Evolutionary conservation across 1,140 invertebrate species (phyloP), one percentile per base, ranked within the genome.

Genomic region (Parapsyche elsis): DNA sequence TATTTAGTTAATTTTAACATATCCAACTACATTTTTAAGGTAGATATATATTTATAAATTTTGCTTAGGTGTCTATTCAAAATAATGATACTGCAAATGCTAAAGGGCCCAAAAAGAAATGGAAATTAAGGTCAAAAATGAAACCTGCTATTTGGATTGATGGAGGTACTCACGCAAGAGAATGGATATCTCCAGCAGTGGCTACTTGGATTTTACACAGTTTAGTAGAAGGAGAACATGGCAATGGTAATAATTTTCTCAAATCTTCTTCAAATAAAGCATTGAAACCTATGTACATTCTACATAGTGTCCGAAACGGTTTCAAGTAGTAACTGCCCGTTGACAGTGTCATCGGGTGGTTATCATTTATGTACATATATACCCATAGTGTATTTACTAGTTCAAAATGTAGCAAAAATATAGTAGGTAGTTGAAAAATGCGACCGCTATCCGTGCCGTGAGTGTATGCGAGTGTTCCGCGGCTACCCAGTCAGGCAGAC

Each of bases 181-280:
- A 97, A 87, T 97, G 96, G 95, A 95, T 97, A 80, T 90, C 94
- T 21, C 93, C 94, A 0, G 94, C 95, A 0, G 93, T 94, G 0
- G 92, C 93, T 53, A 91, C 94, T 9, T 96, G 93, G 90, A 93
- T 96, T 80, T 87, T 95, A 30, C 92, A 92, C 80, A 92, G 94
- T 81, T 86, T 96, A 23, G 91, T 94, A 0, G 93, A 93, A 84
- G 90, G 92, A 53, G 90, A 92, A 83, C 89, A 90, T 64, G 87
- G 85, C 1, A 85, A 87, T 85, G 90, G 90, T 91, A 79, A 23
- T 23, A 73, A 73, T 1, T 53, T 16, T 59, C n/a, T n/a, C n/a
- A 21, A 2, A 21, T 59, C 10, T 59, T 59, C 5, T 59, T 59
- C 1, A 46, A 73, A 73, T 46, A 73, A 46, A 14, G 19, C 9